These are phyloP conservation scores for Drosophila parabipectinata DNA, from an alignment of 1,140 invertebrate species.

Conservation along the genomic window DNA sequence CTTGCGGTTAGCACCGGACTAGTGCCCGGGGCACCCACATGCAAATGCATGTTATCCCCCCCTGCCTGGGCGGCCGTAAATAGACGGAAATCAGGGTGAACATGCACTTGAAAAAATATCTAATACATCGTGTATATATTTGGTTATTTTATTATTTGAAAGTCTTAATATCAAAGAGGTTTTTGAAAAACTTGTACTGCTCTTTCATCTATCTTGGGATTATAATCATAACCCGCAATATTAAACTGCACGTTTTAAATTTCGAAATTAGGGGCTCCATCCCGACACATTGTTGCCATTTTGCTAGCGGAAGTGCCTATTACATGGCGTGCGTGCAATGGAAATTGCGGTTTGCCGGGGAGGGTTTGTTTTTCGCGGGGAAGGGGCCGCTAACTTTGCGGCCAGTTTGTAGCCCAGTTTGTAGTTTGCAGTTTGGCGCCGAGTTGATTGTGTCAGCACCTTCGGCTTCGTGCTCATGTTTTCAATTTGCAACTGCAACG, in stretches of 20 bases:
- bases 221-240: no score
- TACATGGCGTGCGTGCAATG: slow-evolving; percentile 65
- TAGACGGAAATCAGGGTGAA: slow-evolving; percentile 29
- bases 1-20: slow-evolving; percentile 30
- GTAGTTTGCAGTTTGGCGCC: slow-evolving; percentile 1
- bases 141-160: no score
- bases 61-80: slow-evolving; percentile 44
- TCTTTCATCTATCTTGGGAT: no score
- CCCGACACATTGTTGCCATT: slow-evolving; percentile 59
- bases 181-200: no score
- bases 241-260: slow-evolving; percentile 36
- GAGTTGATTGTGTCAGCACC: slow-evolving; percentile 35
- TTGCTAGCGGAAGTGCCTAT: slow-evolving; percentile 69
- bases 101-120: neutral
- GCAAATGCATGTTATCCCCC: neutral
- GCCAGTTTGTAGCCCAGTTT: slow-evolving; percentile 49
- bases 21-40: neutral
- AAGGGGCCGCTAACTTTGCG: slow-evolving; percentile 71
- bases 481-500: slow-evolving; percentile 78
- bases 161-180: no score
- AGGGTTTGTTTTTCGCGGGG: slow-evolving; percentile 11
- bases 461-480: slow-evolving; percentile 64
- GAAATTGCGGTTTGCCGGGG: slow-evolving; percentile 12
- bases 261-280: slow-evolving; percentile 66
- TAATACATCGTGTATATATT: neutral